Evolutionary conservation across 2,113 vertebrate species (phyloP).

Genomic region (Rattus rattus): DNA sequence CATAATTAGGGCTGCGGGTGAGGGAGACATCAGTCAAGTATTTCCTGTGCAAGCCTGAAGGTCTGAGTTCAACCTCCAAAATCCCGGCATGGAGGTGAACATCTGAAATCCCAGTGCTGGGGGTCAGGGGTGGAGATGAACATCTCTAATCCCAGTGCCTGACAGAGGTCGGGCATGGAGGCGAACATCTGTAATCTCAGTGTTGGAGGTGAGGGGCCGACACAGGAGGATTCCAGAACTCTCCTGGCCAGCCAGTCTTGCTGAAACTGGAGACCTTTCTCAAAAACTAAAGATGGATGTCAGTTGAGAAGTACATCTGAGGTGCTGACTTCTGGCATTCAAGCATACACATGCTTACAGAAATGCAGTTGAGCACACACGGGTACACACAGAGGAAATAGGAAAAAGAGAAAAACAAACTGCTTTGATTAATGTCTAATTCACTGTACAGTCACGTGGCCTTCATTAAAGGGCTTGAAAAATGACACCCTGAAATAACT

Average conservation of each 20-base stretch:
- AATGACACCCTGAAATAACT: background rate
- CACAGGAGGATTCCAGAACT: background rate
- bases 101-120: background rate
- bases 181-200: background rate
- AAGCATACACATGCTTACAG: background rate
- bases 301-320: background rate
- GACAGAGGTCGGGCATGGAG: too few relatives aligned
- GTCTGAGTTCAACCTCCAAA: background rate
- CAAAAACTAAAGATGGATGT: background rate
- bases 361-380: background rate
- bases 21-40: background rate
- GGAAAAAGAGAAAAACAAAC: background rate
- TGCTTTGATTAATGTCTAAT: background rate
- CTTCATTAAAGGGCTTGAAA: conserved; percentile 4
- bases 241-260: background rate
- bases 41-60: background rate
- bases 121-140: background rate
- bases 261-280: background rate
- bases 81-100: background rate
- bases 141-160: background rate
- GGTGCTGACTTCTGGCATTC: background rate
- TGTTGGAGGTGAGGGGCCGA: background rate
- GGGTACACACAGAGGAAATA: background rate
- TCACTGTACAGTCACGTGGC: background rate
- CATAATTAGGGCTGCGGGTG: background rate